These are phyloP conservation scores for Pristionchus entomophagus DNA, from an alignment of 2,888 invertebrate species.

Conservation along the genomic window DNA sequence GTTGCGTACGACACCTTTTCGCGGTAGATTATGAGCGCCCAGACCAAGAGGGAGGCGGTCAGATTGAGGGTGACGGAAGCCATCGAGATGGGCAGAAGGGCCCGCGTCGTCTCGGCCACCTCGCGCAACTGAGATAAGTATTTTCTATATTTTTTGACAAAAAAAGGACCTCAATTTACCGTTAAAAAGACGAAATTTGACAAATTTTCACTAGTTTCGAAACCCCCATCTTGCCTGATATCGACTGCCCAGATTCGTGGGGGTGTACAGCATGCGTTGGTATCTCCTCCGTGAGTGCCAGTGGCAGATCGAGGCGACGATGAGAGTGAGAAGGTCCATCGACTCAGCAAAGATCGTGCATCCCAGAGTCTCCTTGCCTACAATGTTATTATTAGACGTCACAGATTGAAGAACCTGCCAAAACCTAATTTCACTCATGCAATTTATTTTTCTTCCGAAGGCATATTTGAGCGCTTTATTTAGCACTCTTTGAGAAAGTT, in stretches of 20 bases:
- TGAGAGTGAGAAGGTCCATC: constrained; percentile 5
- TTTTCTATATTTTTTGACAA: no score
- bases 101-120: constrained; percentile 17
- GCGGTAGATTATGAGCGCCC: neutral
- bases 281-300: neutral
- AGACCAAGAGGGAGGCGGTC: neutral
- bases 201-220: no score
- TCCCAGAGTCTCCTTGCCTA: neutral
- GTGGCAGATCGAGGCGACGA: neutral
- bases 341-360: constrained; percentile 12
- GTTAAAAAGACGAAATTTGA: no score
- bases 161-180: no score
- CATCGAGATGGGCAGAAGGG: constrained; percentile 27
- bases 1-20: neutral
- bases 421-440: no score
- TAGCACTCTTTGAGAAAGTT: no score
- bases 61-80: neutral
- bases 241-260: neutral
- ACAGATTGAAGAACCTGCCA: no score
- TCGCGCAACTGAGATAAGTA: constrained; percentile 25
- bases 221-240: constrained; percentile 17
- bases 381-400: no score
- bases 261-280: neutral
- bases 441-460: no score
- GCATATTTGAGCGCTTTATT: no score